Conservation (phyloP, 1,140 invertebrate genomes). For the Formica exsecta region DNA sequence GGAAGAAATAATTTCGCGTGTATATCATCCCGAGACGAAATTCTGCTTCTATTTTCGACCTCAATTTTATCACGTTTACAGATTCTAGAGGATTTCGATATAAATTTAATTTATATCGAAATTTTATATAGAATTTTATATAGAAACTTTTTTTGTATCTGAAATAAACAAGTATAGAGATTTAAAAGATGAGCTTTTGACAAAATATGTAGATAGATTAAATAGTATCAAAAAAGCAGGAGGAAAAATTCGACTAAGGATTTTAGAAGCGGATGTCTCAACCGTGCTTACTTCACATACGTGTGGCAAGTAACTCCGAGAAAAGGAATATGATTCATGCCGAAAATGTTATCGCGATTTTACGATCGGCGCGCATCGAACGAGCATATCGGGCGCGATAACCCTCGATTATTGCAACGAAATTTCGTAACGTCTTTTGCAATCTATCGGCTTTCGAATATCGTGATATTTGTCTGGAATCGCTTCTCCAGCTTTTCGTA, state of each 20-base stretch:
- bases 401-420: conserved; percentile 31
- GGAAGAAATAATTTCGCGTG: too few relatives aligned
- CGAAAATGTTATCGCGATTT: conserved; percentile 57
- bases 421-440: conserved; percentile 46
- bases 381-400: conserved; percentile 31
- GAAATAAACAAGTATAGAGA: too few relatives aligned
- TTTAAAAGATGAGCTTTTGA: too few relatives aligned
- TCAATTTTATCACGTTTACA: too few relatives aligned
- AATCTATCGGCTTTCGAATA: conserved; percentile 15
- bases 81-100: too few relatives aligned
- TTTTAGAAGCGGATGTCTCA: conserved; percentile 46
- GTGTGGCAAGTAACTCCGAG: conserved; percentile 29
- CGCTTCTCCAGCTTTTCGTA: neutral
- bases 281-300: conserved; percentile 15
- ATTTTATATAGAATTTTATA: too few relatives aligned
- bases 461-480: conserved; percentile 22
- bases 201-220: too few relatives aligned
- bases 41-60: too few relatives aligned
- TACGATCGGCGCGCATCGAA: conserved; percentile 31
- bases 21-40: too few relatives aligned
- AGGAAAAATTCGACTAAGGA: neutral
- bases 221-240: too few relatives aligned
- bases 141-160: too few relatives aligned
- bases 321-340: conserved; percentile 54
- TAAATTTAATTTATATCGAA: too few relatives aligned